These are phyloP conservation scores for Nemopilema nomurai DNA, from an alignment of 30 jellyfish, hydroid and myxozoan species.

Conservation along the genomic window DNA sequence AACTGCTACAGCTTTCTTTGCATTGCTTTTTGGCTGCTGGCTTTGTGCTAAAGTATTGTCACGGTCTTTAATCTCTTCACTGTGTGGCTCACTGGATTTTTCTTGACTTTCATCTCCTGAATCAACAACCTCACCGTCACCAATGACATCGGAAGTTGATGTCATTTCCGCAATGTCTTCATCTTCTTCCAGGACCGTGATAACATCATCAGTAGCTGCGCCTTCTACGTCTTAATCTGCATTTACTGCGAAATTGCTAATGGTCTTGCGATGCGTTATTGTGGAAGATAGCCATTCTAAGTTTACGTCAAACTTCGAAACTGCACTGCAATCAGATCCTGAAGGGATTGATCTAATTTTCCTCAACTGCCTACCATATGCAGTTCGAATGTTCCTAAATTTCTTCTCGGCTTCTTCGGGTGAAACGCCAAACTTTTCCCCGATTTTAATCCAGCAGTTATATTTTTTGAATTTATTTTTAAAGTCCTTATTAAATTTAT, in stretches of 20 bases:
- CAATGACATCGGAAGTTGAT: conserved; percentile 33
- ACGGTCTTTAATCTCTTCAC: conserved; percentile 16
- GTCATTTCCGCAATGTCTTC: conserved; percentile 30
- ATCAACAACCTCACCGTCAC: conserved; percentile 33
- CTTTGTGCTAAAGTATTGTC: conserved; percentile 30
- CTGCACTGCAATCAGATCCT: conserved; percentile 59
- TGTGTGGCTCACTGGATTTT: conserved; percentile 10
- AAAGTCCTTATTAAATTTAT: conserved; percentile 9
- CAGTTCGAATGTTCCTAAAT: conserved; percentile 43
- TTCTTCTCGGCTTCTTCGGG: conserved; percentile 58
- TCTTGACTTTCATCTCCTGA: conserved; percentile 23
- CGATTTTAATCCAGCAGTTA: conserved; percentile 32
- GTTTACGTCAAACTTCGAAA: background rate
- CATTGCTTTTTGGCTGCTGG: conserved; percentile 40
- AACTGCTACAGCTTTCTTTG: conserved; percentile 9
- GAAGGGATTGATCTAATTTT: conserved; percentile 46
- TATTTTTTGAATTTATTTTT: conserved; percentile 11
- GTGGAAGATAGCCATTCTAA: conserved; percentile 14
- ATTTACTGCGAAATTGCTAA: background rate
- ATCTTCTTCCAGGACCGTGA: conserved; percentile 34
- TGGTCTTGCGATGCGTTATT: background rate
- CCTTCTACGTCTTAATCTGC: conserved; percentile 30
- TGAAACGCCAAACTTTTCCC: conserved; percentile 8
- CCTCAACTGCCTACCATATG: conserved; percentile 54
- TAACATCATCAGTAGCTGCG: conserved; percentile 12